phyloP scores from a whole-genome alignment of 2,888 invertebrate species.

The Erebia epiphron region DNA sequence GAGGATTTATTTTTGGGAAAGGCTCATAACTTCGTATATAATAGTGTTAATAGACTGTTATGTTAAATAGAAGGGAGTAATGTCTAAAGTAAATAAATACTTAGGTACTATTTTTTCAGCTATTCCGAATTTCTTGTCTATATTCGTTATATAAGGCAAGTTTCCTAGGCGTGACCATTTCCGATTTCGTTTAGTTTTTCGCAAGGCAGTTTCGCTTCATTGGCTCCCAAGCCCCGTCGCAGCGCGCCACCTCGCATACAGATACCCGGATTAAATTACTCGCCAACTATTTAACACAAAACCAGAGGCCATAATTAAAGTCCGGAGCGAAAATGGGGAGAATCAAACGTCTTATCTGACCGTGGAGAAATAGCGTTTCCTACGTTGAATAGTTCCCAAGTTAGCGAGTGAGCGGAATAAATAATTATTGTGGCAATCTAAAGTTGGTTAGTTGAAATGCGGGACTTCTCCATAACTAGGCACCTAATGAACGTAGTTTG shows the following conservation, averaged over 20 bases:
- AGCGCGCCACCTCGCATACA: conserved; percentile 68
- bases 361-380: conserved; percentile 79
- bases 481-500: conserved; percentile 71
- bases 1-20: conserved; percentile 5
- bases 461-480: conserved; percentile 54
- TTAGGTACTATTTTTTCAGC: too few species aligned
- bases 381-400: conserved; percentile 76
- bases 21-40: neutral
- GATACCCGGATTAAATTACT: conserved; percentile 81
- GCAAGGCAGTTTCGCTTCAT: conserved; percentile 42
- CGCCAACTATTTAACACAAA: conserved; percentile 82
- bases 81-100: neutral
- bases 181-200: conserved; percentile 26
- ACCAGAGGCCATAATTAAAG: conserved; percentile 82
- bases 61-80: neutral
- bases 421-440: conserved; percentile 79
- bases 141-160: neutral
- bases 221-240: conserved; percentile 53
- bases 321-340: conserved; percentile 75
- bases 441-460: conserved; percentile 65
- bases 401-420: conserved; percentile 81
- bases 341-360: conserved; percentile 83
- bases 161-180: conserved; percentile 8
- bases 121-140: too few species aligned
- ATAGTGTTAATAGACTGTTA: conserved; percentile 8